Evolutionary conservation across 1,140 invertebrate genomes (phyloP).

Genomic region (Musca domestica): DNA sequence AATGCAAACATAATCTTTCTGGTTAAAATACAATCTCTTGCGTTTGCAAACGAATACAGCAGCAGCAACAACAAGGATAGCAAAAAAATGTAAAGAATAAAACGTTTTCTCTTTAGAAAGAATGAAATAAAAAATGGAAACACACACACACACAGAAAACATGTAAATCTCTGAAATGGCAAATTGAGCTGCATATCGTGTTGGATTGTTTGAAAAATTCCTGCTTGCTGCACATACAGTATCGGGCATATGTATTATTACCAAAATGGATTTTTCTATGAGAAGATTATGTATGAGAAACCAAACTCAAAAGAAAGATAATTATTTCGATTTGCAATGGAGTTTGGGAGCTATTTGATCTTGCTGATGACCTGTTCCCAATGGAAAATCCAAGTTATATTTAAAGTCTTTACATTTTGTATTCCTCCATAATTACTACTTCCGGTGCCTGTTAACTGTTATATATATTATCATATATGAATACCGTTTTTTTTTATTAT

Average conservation of each 20-base stretch:
- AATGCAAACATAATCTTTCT: too few species aligned
- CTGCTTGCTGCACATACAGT: background rate
- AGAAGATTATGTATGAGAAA: background rate
- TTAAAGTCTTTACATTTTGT: too few species aligned
- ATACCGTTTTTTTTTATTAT: slow-evolving; percentile 31
- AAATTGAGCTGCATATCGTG: slow-evolving; percentile 22
- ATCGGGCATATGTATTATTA: background rate
- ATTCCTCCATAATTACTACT: too few species aligned
- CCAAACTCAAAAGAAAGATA: too few species aligned
- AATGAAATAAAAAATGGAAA: background rate
- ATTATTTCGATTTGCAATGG: too few species aligned
- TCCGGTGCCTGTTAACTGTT: too few species aligned
- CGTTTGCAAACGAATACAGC: slow-evolving; percentile 29
- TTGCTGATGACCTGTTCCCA: too few species aligned
- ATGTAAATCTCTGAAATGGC: slow-evolving; percentile 28
- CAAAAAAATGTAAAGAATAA: too few species aligned
- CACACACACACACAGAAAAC: slow-evolving; percentile 19
- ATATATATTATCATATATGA: too few species aligned
- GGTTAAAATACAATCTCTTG: slow-evolving; percentile 3
- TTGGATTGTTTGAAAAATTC: slow-evolving; percentile 31
- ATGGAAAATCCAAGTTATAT: too few species aligned
- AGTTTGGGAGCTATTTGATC: too few species aligned
- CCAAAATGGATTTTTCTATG: background rate
- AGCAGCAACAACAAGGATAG: background rate
- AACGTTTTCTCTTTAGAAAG: too few species aligned